Evolutionary conservation across 2,888 invertebrate genomes (phyloP), one percentile per base, ranked within the genome.

Genomic region (Phytoseiulus persimilis): DNA sequence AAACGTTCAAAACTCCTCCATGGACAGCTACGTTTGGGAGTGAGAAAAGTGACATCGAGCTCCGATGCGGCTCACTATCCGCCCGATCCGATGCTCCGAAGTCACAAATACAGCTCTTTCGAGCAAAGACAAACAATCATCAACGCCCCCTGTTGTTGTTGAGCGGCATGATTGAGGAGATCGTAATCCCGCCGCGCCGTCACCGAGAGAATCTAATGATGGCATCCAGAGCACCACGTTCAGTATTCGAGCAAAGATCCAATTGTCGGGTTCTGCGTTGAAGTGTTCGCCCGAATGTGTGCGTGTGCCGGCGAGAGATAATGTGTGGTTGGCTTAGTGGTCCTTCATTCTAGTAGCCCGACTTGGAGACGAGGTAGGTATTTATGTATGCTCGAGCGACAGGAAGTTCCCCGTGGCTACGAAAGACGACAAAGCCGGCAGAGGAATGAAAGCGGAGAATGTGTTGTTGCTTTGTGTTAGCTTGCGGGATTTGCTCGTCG

Each of bases 331-430:
- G 65, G 65, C 65, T 65, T 14, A 65, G 65, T 65, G 65, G 65
- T 2, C 65, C 65, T 1, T 28, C 65, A 28, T 65, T 65, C 65
- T 28, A 65, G 65, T 65, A 28, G 18, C 65, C 65, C 65, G 65
- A 65, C 65, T 65, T 28, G 28, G 65, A 65, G 65, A 65, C 65
- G 65, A 65, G 65, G 65, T 65, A 65, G 14, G 14, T 65, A 65
- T 28, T 65, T 65, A 65, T 18, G 65, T 65, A 65, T 14, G 65
- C 65, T 65, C 65, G 65, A 65, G 65, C 65, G 65, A 65, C 65
- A 65, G 65, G 65, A 65, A 65, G 65, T 65, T 65, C 65, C 65
- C 65, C 65, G 65, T 65, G 65, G 65, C 65, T 65, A 65, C 65
- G 65, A 65, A 65, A 3, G 65, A 23, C 65, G 65, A 65, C 65